A percentile compares a stretch with the other conserved stretches of the same genome.
Conservation (phyloP, 2,797 vertebrate genomes). For the Tarsius wallacei region DNA sequence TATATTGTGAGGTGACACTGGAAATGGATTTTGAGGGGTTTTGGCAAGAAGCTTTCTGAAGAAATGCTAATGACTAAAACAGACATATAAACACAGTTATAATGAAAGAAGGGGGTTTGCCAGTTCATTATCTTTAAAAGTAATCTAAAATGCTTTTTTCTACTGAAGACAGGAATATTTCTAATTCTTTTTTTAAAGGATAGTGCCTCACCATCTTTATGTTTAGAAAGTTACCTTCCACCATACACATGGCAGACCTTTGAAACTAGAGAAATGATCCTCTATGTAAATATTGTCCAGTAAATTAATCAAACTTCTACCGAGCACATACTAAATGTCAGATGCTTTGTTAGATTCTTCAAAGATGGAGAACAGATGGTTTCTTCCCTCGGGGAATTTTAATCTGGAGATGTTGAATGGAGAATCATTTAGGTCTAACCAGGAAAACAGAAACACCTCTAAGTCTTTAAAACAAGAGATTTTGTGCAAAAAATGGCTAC, state of each 20-base stretch:
- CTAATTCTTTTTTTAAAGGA: not conserved
- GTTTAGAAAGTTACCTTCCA: conserved; percentile 46
- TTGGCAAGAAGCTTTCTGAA: conserved; percentile 34
- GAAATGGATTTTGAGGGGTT: not conserved
- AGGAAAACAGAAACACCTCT: conserved; percentile 65
- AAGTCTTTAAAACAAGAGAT: conserved; percentile 63
- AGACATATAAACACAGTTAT: not conserved
- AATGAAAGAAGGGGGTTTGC: not conserved
- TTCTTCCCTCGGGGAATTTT: conserved; percentile 63
- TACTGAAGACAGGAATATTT: not conserved
- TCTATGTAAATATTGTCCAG: conserved; percentile 77
- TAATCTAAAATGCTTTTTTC: not conserved
- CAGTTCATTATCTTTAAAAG: not conserved
- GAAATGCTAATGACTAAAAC: conserved; percentile 35
- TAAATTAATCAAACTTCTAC: conserved; percentile 81
- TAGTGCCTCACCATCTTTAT: not conserved
- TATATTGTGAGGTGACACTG: not conserved
- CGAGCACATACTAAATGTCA: conserved; percentile 79
- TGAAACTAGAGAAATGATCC: conserved; percentile 69
- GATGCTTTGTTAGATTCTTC: conserved; percentile 65
- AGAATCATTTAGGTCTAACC: conserved; percentile 57
- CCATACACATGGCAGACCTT: conserved; percentile 55
- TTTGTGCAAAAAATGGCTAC: not conserved
- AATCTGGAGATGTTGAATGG: conserved; percentile 67
- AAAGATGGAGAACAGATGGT: conserved; percentile 76